Percentiles rank a stretch among this genome's conserved stretches.
phyloP scores from a whole-genome alignment of 2,113 vertebrate genomes.

The Indicator maculatus region DNA sequence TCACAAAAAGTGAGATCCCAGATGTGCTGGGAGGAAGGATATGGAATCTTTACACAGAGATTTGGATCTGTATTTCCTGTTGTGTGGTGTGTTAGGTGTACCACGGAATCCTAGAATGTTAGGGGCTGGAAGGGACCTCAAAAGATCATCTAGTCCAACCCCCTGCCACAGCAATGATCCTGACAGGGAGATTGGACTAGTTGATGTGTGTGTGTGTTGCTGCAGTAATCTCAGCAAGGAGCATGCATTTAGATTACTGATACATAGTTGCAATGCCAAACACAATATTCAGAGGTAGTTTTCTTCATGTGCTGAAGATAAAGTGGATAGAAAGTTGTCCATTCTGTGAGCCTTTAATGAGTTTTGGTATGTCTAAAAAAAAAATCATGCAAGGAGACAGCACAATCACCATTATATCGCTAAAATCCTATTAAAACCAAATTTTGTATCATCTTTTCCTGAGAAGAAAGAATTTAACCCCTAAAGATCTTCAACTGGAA shows the following conservation, averaged over 20 bases:
- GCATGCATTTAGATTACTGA: not conserved
- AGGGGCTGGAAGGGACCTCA: too few relatives aligned
- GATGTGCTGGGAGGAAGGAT: not conserved
- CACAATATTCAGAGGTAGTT: not conserved
- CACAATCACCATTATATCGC: not conserved
- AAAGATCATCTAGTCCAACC: too few relatives aligned
- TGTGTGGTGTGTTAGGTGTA: not conserved
- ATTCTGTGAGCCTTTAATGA: not conserved
- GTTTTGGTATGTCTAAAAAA: not conserved
- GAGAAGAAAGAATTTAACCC: not conserved
- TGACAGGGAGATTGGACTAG: too few relatives aligned
- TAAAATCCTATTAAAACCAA: not conserved
- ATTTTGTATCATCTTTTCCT: not conserved
- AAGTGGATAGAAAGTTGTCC: not conserved
- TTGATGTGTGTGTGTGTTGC: not conserved
- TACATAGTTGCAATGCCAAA: not conserved
- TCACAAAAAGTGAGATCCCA: not conserved
- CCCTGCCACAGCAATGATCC: too few relatives aligned
- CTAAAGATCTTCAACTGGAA: not conserved
- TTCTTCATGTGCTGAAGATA: not conserved
- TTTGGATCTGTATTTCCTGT: not conserved
- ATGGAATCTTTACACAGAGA: accelerated
- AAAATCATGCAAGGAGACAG: not conserved
- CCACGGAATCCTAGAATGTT: too few relatives aligned
- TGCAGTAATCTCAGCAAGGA: not conserved